These are phyloP conservation scores for Acanthurus leucopareius DNA, from an alignment of 2,797 vertebrate species.

Conservation along the genomic window DNA sequence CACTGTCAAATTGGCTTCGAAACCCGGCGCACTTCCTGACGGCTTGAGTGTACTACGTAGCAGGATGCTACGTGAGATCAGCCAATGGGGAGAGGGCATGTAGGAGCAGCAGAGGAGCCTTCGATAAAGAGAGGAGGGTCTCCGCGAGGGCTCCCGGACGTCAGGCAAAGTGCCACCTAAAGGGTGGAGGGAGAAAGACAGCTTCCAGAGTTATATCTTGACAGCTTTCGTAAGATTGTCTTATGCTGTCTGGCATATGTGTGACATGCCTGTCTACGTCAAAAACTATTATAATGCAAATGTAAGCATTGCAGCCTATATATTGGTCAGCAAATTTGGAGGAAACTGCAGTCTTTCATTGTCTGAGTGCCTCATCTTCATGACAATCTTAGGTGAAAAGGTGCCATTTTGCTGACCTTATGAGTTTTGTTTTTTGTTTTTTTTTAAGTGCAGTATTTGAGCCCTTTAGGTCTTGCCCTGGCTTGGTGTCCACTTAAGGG, in stretches of 20 bases:
- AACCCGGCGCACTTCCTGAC: neutral
- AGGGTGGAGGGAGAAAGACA: constrained; percentile 7
- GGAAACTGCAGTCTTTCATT: too few relatives aligned
- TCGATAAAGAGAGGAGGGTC: neutral
- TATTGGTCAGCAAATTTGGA: too few relatives aligned
- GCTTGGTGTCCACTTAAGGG: too few relatives aligned
- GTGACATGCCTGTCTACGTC: neutral
- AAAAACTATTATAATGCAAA: neutral
- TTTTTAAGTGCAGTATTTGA: too few relatives aligned
- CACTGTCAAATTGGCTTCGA: neutral
- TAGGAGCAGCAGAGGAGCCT: constrained; percentile 1
- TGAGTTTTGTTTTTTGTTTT: too few relatives aligned
- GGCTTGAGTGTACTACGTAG: constrained; percentile 35
- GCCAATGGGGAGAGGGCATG: constrained; percentile 72
- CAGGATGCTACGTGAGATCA: constrained; percentile 50
- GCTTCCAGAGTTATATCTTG: neutral
- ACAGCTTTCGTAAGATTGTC: too few relatives aligned
- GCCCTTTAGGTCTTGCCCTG: too few relatives aligned
- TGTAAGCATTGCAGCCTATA: too few relatives aligned
- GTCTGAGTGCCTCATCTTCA: too few relatives aligned
- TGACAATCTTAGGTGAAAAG: too few relatives aligned
- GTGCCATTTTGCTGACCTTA: too few relatives aligned
- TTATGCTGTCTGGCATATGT: neutral
- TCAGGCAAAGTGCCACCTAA: constrained; percentile 41
- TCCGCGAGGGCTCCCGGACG: accelerated